Percentiles rank a stretch among this genome's conserved stretches.
phyloP scores from a whole-genome alignment of 2,888 invertebrate genomes.

The Pterobdella sp. region DNA sequence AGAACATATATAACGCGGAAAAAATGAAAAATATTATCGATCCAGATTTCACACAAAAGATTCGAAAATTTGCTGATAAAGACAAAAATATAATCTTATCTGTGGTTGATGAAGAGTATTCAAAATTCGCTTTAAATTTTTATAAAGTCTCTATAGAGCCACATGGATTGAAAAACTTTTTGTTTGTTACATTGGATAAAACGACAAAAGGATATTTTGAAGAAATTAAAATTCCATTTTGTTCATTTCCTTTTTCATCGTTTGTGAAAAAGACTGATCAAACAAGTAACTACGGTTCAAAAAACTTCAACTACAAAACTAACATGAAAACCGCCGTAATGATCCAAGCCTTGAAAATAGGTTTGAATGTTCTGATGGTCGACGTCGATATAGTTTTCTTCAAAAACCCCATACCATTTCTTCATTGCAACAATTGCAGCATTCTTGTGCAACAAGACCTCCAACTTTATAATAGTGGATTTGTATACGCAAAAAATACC shows the following conservation, averaged over 20 bases:
- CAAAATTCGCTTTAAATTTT: constrained; percentile 35
- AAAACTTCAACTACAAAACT: constrained; percentile 32
- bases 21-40: constrained; percentile 5
- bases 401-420: constrained; percentile 35
- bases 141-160: constrained; percentile 30
- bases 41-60: background rate
- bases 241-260: background rate
- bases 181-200: constrained; percentile 33
- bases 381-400: constrained; percentile 37
- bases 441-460: constrained; percentile 36
- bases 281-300: constrained; percentile 32
- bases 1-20: background rate
- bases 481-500: constrained; percentile 33
- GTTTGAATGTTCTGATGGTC: constrained; percentile 31
- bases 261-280: constrained; percentile 3
- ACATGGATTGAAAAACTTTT: constrained; percentile 32
- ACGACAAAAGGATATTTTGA: background rate
- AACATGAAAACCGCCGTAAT: constrained; percentile 36
- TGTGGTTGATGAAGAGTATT: constrained; percentile 32
- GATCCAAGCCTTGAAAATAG: constrained; percentile 32
- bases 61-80: constrained; percentile 2
- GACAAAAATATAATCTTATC: constrained; percentile 18
- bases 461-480: constrained; percentile 35
- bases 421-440: constrained; percentile 35
- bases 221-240: constrained; percentile 2